Evolutionary conservation across 64 coral and sea anemone genomes (phyloP), one percentile per base, ranked within the genome.

Genomic region (Porites australiensis): DNA sequence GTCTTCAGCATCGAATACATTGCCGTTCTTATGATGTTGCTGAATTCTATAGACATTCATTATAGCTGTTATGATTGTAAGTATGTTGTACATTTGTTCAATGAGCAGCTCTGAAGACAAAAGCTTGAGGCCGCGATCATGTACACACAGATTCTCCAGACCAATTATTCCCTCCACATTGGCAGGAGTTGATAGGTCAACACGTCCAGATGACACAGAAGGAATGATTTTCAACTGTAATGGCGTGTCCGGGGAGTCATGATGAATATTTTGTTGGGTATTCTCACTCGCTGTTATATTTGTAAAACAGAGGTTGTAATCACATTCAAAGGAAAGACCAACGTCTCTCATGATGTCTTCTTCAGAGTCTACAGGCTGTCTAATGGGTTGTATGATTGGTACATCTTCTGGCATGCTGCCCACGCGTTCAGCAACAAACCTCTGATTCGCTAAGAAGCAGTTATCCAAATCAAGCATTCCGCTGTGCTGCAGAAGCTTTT

Each of bases 281-380:
- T 49, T 70, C 74, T 91, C 89, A 18, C 77, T 82, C 13, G 89
- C 89, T 82, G 89, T 72, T 53, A 91, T 83, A 49, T 83, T 61
- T 58, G 82, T 73, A 45, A 91, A 91, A 50, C 89, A 91, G n/a
- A 91, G 89, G 13, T 91, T 83, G 44, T 82, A 91, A 6, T 91
- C 89, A 27, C 89, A 91, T 70, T 91, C 89, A 61, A 91, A 91
- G 18, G 89, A 82, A 2, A 74, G 57, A 73, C 69, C 79, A 18
- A 71, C 78, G 8, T 82, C 89, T 70, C 79, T 82, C 57, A 82
- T 83, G 19, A 66, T 70, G 18, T 91, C 78, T 43, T 73, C 65
- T 43, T 79, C 51, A 45, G 68, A 21, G 19, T 91, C 52, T 44
- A 58, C 37, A 46, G 89, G 77, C 47, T 91, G 89, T 23, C 77